Evolutionary conservation across 2,888 invertebrate species (phyloP).

Genomic region (Heliconius erato): DNA sequence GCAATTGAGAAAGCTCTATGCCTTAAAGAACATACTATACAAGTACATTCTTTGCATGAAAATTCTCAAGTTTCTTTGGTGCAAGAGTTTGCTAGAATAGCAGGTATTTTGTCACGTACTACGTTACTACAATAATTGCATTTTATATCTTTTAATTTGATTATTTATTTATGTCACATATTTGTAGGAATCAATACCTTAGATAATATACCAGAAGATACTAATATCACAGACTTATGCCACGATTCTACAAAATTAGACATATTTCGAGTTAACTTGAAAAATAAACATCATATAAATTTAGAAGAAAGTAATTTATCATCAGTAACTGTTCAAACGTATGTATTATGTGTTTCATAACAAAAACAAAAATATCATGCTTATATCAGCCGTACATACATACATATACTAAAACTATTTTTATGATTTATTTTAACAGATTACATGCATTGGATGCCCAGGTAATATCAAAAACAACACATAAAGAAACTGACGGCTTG

Average conservation of each 20-base stretch:
- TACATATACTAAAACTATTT: neutral
- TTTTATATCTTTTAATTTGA: neutral
- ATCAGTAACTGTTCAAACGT: constrained; percentile 53
- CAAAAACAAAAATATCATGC: neutral
- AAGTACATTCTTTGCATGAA: neutral
- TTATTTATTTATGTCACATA: neutral
- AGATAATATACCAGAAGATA: constrained; percentile 34
- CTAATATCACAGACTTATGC: constrained; percentile 54
- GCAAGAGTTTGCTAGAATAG: constrained; percentile 30
- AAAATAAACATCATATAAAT: constrained; percentile 48
- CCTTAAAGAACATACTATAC: constrained; percentile 25
- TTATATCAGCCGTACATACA: no score
- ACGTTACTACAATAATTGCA: no score
- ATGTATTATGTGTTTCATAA: constrained; percentile 33
- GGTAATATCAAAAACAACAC: constrained; percentile 40
- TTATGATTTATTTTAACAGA: constrained; percentile 49
- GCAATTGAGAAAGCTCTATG: constrained; percentile 40
- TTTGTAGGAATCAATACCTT: constrained; percentile 51
- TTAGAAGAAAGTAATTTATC: constrained; percentile 49
- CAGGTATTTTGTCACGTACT: constrained; percentile 24
- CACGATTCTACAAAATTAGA: constrained; percentile 47
- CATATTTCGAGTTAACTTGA: constrained; percentile 49
- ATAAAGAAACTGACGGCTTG: constrained; percentile 59
- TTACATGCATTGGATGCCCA: constrained; percentile 52
- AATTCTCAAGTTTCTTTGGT: constrained; percentile 9